phyloP scores from a whole-genome alignment of 2,888 invertebrate genomes.

The Parthenolecanium corni region DNA sequence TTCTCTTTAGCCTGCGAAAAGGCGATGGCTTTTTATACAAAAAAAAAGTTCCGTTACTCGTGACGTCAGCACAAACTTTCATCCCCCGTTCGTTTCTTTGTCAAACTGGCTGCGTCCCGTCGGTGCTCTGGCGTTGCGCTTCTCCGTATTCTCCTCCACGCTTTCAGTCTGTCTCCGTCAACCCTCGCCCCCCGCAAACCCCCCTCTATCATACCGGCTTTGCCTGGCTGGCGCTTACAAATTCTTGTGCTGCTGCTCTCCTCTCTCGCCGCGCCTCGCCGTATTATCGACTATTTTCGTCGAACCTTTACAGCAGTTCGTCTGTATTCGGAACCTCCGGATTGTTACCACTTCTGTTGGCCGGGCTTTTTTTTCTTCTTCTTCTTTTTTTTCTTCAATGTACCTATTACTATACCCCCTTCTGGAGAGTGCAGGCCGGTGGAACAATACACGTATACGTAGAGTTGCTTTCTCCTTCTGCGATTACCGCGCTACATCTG shows the following conservation, averaged over 20 bases:
- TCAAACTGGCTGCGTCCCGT: not conserved
- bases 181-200: too few species aligned
- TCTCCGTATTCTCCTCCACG: not conserved
- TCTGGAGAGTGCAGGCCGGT: too few species aligned
- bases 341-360: not conserved
- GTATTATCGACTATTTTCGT: slow-evolving; percentile 19
- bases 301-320: slow-evolving; percentile 16
- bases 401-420: too few species aligned
- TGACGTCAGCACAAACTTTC: slow-evolving; percentile 13
- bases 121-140: too few species aligned
- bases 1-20: not conserved
- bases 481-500: too few species aligned
- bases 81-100: not conserved
- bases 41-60: slow-evolving; percentile 13
- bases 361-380: not conserved
- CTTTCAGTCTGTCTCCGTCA: slow-evolving; percentile 11
- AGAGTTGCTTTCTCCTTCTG: too few species aligned
- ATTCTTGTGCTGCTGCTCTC: not conserved
- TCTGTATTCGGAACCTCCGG: not conserved
- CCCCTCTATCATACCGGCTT: not conserved
- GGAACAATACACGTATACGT: too few species aligned
- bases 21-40: not conserved
- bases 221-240: not conserved
- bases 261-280: slow-evolving; percentile 16
- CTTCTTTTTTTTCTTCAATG: too few species aligned